Conservation (phyloP, 2,113 vertebrate genomes). For the Catharus bicknelli region DNA sequence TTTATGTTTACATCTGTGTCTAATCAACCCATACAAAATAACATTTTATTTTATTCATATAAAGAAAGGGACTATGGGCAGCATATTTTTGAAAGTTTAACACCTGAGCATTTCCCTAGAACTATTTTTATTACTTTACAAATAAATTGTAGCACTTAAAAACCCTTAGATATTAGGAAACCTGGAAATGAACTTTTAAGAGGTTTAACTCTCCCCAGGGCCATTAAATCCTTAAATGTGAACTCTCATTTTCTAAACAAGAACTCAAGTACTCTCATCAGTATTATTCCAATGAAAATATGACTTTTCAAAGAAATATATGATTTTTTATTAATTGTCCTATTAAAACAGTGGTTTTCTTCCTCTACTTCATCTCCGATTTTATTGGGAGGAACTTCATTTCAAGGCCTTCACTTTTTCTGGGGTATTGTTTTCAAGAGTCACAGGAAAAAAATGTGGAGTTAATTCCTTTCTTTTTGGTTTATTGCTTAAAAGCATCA, state of each 20-base stretch:
- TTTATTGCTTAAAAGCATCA: not conserved
- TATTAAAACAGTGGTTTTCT: not conserved
- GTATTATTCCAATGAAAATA: not conserved
- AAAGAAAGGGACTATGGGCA: not conserved
- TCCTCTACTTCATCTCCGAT: not conserved
- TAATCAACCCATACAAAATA: not conserved
- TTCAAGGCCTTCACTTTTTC: not conserved
- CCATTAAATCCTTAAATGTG: conserved; percentile 16
- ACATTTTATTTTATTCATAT: not conserved
- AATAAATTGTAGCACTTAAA: conserved; percentile 33
- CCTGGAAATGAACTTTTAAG: conserved; percentile 28
- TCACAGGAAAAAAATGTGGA: not conserved
- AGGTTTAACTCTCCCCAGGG: conserved; percentile 36
- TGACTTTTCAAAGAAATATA: not conserved
- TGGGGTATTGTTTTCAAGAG: not conserved
- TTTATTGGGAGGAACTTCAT: not conserved
- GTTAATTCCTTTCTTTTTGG: not conserved
- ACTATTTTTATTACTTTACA: conserved; percentile 16
- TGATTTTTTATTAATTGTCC: not conserved
- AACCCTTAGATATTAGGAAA: not conserved
- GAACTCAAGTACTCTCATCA: not conserved
- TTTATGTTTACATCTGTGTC: conserved; percentile 4
- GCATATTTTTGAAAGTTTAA: not conserved
- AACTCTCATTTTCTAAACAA: conserved; percentile 33
- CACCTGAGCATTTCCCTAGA: not conserved